Evolutionary conservation across 2,888 invertebrate genomes (phyloP), one percentile per base, ranked within the genome.

Genomic region (Callinectes sapidus): DNA sequence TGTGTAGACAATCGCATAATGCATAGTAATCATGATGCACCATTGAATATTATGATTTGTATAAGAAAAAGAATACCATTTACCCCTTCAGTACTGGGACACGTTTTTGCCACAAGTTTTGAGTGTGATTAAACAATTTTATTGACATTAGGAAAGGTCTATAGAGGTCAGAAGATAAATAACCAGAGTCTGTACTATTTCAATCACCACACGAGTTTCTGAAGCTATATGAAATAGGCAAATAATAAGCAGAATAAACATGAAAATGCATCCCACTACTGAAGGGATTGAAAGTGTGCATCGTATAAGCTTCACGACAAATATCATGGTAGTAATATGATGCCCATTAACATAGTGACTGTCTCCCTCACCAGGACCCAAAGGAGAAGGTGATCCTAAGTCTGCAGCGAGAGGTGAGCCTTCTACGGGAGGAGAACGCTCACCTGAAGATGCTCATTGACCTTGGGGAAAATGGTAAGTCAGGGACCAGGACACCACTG

Each of bases 331-430:
- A 32, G 5, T 5, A 85, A 35, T 16, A 85, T 23, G 48, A 8
- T 18, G 18, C 28, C 10, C 32, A 81, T 0, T 32, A 23, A 77
- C 55, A 48, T 10, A 5, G 0, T 48, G n/a, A 42, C 86, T 86
- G 54, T 77, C 35, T 32, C 88, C 14, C 13, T 81, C 42, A n/a
- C 54, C 95, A 98, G 98, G 99, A 99, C 95, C 98, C 99, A 0
- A 96, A 98, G 94, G 99, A 99, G 95, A 98, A 98, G 5, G 96
- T 99, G 23, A 99, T 99, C 94, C 95, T 99, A 85, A 98, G 98
- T 95, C 96, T 99, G 94, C 98, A 98, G 96, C 96, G 98, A 85
- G 98, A 99, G 96, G 97, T 99, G 14, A 97, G 97, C 93, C 97
- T 97, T 0, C 96, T 99, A 28, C 97, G 98, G 95, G 97, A 97